Conservation (phyloP, 2,113 vertebrate species). For the Amphiprion percula region DNA sequence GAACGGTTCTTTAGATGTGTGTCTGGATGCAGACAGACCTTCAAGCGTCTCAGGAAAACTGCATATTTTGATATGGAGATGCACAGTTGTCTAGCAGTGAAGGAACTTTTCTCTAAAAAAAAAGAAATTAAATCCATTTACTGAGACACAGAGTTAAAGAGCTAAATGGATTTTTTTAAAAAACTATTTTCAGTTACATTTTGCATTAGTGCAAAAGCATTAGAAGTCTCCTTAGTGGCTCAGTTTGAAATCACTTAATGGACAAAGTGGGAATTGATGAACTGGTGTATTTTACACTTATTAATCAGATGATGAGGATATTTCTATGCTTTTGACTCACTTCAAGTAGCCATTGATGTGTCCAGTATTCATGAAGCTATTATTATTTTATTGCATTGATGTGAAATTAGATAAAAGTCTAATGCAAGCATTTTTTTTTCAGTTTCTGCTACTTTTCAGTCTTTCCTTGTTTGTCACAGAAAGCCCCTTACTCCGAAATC, state of each 20-base stretch:
- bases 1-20: slow-evolving; percentile 64
- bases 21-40: background rate
- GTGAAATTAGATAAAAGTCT: background rate
- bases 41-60: slow-evolving; percentile 5
- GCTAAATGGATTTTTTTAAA: no score
- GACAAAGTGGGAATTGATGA: slow-evolving; percentile 2
- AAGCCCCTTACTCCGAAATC: background rate
- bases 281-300: background rate
- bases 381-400: background rate
- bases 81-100: no score
- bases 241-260: background rate
- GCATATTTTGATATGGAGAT: slow-evolving; percentile 16
- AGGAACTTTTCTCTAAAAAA: no score
- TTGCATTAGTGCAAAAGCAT: background rate
- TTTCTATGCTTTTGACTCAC: background rate
- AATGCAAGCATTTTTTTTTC: background rate
- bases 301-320: background rate
- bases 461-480: background rate
- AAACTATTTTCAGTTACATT: no score
- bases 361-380: background rate
- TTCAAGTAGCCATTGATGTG: background rate
- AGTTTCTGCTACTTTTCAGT: background rate
- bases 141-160: background rate
- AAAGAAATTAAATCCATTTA: background rate
- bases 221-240: background rate